Evolutionary conservation across 2,888 invertebrate species (phyloP), one percentile per base, ranked within the genome.

Genomic region (Ferrisia virgata): DNA sequence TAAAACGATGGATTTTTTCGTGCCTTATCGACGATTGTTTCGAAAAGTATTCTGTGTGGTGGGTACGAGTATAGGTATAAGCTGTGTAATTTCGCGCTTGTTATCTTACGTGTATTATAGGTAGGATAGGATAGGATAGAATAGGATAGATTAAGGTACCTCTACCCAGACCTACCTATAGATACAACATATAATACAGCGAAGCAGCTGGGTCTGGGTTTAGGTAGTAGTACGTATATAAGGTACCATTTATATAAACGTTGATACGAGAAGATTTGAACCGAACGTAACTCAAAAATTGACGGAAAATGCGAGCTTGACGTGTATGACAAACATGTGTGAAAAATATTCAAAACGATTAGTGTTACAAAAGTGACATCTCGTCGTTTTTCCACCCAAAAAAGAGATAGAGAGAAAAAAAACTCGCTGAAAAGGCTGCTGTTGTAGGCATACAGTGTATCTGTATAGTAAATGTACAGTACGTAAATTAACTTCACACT

Each of bases 301-400:
- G 58, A 64, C 58, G 22, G 0, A 25, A 28, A 64, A 64, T 64
- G 58, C 11, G 11, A 28, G 28, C 58, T 64, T 28, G 58, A 64
- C 58, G 28, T 28, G 28, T 64, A 28, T 25, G 28, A 64, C 22
- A 64, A 13, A 64, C 25, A 64, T 28, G 28, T 28, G 28, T 25
- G 58, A 64, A 64, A 47, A 64, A 28, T 64, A 64, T 64, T 64
- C 58, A 64, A 25, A 64, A 64, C 58, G 58, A 64, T 64, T 28
- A 64, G 28, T 13, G 58, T 25, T 64, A 25, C 58, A 64, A 64
- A 64, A 25, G 28, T 28, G 58, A 13, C 58, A 39, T 11, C 39
- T 39, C 11, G 5, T 39, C n/a, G 18, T 18, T 47, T 47, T 47
- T 47, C 5, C 47, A 47, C 43, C 18, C 47, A 18, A 6, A 36